phyloP scores from a whole-genome alignment of 2,113 vertebrate species.

The Ginglymostoma cirratum region DNA sequence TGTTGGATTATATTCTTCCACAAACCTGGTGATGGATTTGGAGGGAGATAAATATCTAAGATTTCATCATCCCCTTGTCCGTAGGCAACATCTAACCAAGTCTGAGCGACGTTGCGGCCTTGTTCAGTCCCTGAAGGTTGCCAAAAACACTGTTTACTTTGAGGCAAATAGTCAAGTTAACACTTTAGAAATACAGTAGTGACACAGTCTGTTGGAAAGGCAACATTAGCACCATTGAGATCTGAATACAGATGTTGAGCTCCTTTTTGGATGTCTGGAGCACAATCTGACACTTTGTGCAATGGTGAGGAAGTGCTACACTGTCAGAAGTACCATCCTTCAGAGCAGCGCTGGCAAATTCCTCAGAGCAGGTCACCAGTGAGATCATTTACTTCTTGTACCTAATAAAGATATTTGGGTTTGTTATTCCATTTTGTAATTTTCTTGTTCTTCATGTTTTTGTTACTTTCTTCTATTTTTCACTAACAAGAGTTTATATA shows the following conservation, averaged over 20 bases:
- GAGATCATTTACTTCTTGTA: neutral
- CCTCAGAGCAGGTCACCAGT: neutral
- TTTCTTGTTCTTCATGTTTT: neutral
- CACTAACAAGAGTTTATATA: neutral
- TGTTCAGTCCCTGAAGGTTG: conserved; percentile 59
- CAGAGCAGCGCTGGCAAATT: neutral
- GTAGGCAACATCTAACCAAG: conserved; percentile 67
- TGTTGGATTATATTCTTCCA: neutral
- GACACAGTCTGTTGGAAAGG: neutral
- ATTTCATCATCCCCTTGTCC: conserved; percentile 65
- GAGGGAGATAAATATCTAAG: conserved; percentile 78
- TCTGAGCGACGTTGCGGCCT: conserved; percentile 54
- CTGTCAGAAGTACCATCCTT: neutral
- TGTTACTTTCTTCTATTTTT: neutral
- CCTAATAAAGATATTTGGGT: neutral
- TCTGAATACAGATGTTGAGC: neutral
- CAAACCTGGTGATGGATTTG: conserved; percentile 54
- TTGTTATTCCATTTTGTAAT: neutral
- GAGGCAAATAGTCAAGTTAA: neutral
- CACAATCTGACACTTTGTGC: neutral
- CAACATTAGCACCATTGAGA: neutral
- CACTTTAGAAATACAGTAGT: neutral
- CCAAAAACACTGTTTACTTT: neutral
- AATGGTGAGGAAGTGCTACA: neutral
- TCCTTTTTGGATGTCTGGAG: neutral